phyloP scores from a whole-genome alignment of 2,113 vertebrate species.

The Pampusana beccarii region DNA sequence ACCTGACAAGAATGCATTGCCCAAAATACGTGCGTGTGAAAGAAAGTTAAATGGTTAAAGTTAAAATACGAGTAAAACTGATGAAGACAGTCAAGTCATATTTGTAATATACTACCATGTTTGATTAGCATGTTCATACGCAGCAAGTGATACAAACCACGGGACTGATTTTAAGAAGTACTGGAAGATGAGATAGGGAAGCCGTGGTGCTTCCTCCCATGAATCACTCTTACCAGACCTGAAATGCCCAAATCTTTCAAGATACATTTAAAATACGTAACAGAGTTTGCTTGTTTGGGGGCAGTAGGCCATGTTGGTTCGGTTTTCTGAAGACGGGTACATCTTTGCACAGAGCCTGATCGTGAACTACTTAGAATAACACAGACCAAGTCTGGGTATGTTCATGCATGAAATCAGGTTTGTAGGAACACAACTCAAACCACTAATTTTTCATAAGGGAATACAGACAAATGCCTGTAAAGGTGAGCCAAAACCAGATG shows the following conservation, averaged over 20 bases:
- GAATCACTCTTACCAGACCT: not conserved
- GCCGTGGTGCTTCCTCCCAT: not conserved
- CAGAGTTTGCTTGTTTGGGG: not conserved
- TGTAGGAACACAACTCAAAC: not conserved
- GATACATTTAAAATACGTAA: not conserved
- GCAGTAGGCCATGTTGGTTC: not conserved
- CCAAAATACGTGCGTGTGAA: not conserved
- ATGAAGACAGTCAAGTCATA: not conserved
- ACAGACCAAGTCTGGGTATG: not conserved
- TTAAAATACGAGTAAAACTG: not conserved
- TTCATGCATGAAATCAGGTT: not conserved
- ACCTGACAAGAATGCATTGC: not conserved
- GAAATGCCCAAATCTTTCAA: not conserved
- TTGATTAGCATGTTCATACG: not conserved
- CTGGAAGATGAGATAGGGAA: not conserved
- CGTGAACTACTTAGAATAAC: not conserved
- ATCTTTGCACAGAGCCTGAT: not conserved
- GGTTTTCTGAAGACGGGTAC: not conserved
- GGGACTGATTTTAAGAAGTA: not conserved
- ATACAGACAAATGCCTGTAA: not conserved
- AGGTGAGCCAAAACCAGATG: not conserved
- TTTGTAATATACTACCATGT: not conserved
- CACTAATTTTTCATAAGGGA: not conserved
- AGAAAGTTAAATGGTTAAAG: not conserved
- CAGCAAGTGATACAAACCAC: not conserved